A percentile compares a stretch with the other conserved stretches of the same genome.
Evolutionary conservation across 2,113 vertebrate species (phyloP).

Genomic region (Pelmatolapia mariae): DNA sequence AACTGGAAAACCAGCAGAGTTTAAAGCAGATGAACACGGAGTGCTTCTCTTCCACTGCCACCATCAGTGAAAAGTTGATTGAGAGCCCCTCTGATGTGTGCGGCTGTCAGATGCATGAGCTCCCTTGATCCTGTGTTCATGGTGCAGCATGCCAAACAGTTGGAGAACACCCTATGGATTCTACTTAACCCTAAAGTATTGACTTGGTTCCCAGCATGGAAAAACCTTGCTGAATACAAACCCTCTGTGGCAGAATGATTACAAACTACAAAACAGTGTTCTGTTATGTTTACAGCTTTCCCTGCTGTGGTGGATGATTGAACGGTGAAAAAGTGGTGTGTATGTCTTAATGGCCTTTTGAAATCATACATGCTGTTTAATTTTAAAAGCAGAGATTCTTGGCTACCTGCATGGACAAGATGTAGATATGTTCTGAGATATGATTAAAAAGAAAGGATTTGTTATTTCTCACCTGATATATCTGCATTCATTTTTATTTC

Average conservation of each 20-base stretch:
- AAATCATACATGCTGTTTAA: neutral
- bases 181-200: conserved; percentile 5
- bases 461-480: neutral
- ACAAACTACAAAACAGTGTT: conserved; percentile 1
- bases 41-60: neutral
- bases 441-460: neutral
- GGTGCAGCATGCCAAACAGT: conserved; percentile 23
- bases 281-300: conserved; percentile 7
- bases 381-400: neutral
- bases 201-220: conserved; percentile 2
- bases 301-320: neutral
- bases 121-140: conserved; percentile 24
- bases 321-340: neutral
- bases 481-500: neutral
- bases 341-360: neutral
- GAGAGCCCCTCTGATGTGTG: conserved; percentile 26
- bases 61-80: conserved; percentile 27
- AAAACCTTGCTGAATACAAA: neutral
- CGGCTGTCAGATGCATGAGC: conserved; percentile 15
- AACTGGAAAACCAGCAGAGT: neutral
- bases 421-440: neutral
- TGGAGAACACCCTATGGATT: conserved; percentile 32
- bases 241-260: conserved; percentile 3
- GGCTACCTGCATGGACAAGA: neutral
- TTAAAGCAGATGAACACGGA: neutral